These are phyloP conservation scores for Cygnus olor DNA, from an alignment of 2,797 vertebrate genomes.

Conservation along the genomic window DNA sequence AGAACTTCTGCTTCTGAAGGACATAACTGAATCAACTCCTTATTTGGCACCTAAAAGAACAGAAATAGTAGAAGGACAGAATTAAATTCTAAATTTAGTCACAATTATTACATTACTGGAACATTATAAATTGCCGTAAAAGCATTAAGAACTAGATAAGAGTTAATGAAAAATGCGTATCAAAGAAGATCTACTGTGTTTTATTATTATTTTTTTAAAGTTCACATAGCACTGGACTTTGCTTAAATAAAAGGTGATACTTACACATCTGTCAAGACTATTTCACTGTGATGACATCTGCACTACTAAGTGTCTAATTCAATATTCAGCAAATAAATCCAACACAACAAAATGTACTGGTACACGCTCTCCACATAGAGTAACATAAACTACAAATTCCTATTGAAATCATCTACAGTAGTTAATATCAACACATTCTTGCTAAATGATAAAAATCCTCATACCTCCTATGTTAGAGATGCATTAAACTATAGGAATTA, in stretches of 20 bases:
- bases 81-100: background rate
- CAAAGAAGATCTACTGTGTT: background rate
- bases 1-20: conserved; percentile 59
- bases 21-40: conserved; percentile 58
- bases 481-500: background rate
- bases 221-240: background rate
- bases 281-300: background rate
- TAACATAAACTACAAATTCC: background rate
- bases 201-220: background rate
- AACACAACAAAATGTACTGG: background rate
- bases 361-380: background rate
- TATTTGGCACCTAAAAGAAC: conserved; percentile 69
- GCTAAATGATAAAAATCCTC: background rate
- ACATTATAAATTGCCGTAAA: background rate
- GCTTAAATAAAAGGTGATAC: background rate
- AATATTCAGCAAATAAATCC: background rate
- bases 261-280: background rate
- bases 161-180: background rate
- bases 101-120: background rate
- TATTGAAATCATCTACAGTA: background rate
- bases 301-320: background rate
- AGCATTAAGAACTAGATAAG: background rate
- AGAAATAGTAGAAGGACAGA: background rate
- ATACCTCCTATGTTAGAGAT: background rate
- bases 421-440: background rate